Evolutionary conservation across 2,113 vertebrate species (phyloP).

Genomic region (Apaloderma vittatum): DNA sequence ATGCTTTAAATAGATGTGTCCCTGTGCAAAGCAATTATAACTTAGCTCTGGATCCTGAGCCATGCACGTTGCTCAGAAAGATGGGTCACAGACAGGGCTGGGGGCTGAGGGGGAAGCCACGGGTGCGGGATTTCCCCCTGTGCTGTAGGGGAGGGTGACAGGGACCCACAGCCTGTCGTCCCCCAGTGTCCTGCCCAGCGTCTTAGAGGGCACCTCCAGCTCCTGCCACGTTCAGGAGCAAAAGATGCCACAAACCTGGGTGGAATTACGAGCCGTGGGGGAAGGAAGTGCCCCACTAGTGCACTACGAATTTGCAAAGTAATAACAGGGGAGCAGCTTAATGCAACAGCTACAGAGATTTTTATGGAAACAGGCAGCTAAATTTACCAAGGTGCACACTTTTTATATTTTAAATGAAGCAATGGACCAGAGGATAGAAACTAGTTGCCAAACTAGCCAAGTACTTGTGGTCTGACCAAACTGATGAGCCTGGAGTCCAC

Average conservation of each 20-base stretch:
- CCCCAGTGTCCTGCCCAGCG: background rate
- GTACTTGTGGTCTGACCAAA: background rate
- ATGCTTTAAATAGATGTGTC: background rate
- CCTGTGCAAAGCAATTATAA: background rate
- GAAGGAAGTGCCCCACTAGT: background rate
- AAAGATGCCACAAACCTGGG: background rate
- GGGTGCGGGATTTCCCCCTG: accelerated
- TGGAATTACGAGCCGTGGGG: background rate
- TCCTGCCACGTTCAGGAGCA: background rate
- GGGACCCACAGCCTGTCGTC: background rate
- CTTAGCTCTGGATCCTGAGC: background rate
- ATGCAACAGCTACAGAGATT: background rate
- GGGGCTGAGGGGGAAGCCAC: background rate
- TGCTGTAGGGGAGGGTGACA: accelerated
- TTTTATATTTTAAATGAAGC: background rate
- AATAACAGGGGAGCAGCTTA: background rate
- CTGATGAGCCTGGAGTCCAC: background rate
- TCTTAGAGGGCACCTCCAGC: background rate
- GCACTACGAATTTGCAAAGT: background rate
- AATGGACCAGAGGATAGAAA: background rate
- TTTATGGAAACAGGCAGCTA: background rate
- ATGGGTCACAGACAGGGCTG: too few species aligned
- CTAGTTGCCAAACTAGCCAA: background rate
- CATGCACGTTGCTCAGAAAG: accelerated
- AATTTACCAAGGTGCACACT: background rate